A percentile compares a stretch with the other conserved stretches of the same genome.
phyloP scores from a whole-genome alignment of 2,113 vertebrate genomes.

The Oceanites oceanicus region DNA sequence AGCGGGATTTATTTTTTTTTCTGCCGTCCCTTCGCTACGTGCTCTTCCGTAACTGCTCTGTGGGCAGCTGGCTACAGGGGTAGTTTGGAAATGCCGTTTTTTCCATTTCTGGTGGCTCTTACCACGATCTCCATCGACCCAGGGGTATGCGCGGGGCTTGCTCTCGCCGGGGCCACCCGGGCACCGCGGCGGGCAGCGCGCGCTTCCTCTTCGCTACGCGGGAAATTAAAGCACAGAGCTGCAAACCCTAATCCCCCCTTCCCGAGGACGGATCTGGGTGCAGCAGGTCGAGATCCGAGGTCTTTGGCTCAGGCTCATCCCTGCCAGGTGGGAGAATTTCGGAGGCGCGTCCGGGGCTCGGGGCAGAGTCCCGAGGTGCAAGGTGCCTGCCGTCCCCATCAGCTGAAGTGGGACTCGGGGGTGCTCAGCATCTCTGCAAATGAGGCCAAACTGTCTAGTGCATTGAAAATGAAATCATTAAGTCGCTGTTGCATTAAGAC shows the following conservation, averaged over 20 bases:
- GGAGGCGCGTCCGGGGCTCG: accelerated
- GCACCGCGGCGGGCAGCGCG: accelerated
- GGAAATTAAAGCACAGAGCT: not conserved
- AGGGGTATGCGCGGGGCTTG: accelerated
- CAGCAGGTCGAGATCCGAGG: accelerated
- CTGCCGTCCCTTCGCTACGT: accelerated
- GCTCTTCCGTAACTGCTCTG: accelerated
- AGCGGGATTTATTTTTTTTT: not conserved
- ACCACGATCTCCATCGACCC: accelerated
- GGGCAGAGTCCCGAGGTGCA: not conserved
- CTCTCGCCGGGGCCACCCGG: not conserved
- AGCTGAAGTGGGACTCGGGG: not conserved
- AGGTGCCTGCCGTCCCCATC: not conserved
- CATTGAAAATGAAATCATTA: conserved; percentile 25
- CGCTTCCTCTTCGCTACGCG: not conserved
- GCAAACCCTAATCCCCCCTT: not conserved
- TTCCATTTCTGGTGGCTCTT: not conserved
- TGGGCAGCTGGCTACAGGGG: not conserved
- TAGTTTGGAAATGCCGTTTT: not conserved
- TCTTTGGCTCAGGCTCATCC: not conserved
- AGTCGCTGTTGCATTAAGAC: conserved; percentile 24
- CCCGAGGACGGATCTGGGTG: accelerated
- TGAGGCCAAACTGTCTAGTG: not conserved
- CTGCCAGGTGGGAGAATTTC: not conserved
- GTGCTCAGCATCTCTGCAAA: not conserved